These are phyloP conservation scores for Cheilosia soror DNA, from an alignment of 2,888 invertebrate species.

Conservation along the genomic window DNA sequence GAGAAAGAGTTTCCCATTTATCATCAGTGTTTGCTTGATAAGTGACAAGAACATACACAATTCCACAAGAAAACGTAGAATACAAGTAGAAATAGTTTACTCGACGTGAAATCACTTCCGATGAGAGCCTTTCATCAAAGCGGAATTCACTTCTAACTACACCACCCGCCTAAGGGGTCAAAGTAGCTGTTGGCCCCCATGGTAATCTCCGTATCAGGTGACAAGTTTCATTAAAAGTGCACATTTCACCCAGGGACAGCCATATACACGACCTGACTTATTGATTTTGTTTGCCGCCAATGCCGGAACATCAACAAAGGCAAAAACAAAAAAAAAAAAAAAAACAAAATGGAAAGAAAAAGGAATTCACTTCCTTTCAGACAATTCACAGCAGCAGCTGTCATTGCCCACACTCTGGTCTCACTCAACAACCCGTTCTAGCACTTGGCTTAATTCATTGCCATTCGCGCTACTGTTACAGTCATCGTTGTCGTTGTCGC, in stretches of 20 bases:
- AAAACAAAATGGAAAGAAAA: background rate
- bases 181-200: background rate
- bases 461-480: slow-evolving; percentile 42
- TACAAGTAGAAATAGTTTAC: too few relatives aligned
- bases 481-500: slow-evolving; percentile 31
- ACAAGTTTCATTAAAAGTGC: slow-evolving; percentile 57
- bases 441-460: slow-evolving; percentile 40
- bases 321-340: slow-evolving; percentile 7
- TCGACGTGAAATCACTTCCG: too few relatives aligned
- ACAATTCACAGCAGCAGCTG: slow-evolving; percentile 33
- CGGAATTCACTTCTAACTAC: too few relatives aligned
- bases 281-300: slow-evolving; percentile 43
- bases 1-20: too few relatives aligned
- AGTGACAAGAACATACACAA: too few relatives aligned
- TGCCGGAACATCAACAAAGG: slow-evolving; percentile 36
- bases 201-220: slow-evolving; percentile 48
- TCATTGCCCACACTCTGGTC: slow-evolving; percentile 3
- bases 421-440: slow-evolving; percentile 8
- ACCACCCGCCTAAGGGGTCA: too few relatives aligned
- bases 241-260: slow-evolving; percentile 2
- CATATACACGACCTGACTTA: slow-evolving; percentile 33
- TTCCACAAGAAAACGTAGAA: too few relatives aligned
- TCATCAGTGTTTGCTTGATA: too few relatives aligned
- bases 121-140: too few relatives aligned
- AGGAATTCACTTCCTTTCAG: slow-evolving; percentile 46